Conservation (phyloP, 2,113 vertebrate species). For the Oxyura jamaicensis region DNA sequence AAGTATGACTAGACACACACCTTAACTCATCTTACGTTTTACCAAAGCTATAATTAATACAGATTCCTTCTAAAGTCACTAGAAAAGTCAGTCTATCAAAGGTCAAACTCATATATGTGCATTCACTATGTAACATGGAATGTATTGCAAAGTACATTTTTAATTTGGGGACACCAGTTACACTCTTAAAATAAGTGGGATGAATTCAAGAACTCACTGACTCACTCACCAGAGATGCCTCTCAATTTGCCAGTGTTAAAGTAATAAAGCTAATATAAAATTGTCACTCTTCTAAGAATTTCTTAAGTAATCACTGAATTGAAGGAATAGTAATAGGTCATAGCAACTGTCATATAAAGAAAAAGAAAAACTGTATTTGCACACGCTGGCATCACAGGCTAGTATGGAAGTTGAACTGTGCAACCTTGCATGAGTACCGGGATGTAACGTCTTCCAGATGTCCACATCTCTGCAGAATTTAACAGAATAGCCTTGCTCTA, state of each 20-base stretch:
- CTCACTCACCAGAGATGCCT: neutral
- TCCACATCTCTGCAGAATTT: neutral
- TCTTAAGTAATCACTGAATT: neutral
- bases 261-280: neutral
- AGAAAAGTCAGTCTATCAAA: neutral
- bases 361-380: neutral
- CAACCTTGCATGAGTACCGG: accelerated
- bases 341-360: neutral
- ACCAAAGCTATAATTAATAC: neutral
- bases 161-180: neutral
- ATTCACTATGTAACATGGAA: neutral
- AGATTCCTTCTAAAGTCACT: neutral
- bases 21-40: neutral
- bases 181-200: neutral
- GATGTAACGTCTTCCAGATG: neutral
- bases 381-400: neutral
- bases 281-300: neutral
- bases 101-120: neutral
- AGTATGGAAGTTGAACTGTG: neutral
- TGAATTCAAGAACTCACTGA: neutral
- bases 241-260: neutral
- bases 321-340: neutral
- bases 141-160: neutral
- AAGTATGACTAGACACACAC: neutral
- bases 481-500: neutral